A percentile compares a stretch with the other conserved stretches of the same genome.
Evolutionary conservation across 2,797 vertebrate genomes (phyloP).

Genomic region (Eulemur coronatus): DNA sequence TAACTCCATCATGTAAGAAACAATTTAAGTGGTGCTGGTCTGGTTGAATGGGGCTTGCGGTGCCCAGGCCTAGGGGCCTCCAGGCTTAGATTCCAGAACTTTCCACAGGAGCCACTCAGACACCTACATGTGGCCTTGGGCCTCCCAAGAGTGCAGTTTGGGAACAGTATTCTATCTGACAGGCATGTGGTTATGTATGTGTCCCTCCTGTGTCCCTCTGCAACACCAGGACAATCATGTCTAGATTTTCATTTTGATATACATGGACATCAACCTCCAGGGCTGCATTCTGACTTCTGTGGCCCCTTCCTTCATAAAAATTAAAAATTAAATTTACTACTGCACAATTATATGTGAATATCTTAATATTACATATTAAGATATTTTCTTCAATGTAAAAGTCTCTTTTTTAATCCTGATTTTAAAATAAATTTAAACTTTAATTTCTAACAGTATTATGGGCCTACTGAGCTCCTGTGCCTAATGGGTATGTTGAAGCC

Average conservation of each 20-base stretch:
- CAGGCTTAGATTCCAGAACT: neutral
- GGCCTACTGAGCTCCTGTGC: neutral
- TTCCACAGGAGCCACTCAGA: neutral
- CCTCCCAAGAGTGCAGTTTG: neutral
- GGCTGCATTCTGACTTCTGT: neutral
- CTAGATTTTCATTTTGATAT: neutral
- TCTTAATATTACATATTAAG: neutral
- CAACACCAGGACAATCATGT: too few relatives aligned
- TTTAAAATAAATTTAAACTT: neutral
- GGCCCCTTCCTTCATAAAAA: neutral
- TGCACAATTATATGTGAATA: neutral
- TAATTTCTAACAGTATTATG: neutral
- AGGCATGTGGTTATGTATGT: rapidly evolving
- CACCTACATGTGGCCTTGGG: too few relatives aligned
- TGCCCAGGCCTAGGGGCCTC: neutral
- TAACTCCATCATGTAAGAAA: neutral
- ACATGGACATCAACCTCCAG: too few relatives aligned
- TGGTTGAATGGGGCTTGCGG: neutral
- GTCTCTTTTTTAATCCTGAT: neutral
- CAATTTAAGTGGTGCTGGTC: neutral
- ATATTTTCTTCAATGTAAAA: neutral
- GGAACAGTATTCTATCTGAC: neutral
- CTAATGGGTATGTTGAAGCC: neutral
- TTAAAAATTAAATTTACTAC: neutral
- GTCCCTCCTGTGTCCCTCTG: neutral